Evolutionary conservation across 2,113 vertebrate species (phyloP).

Genomic region (Caracal caracal): DNA sequence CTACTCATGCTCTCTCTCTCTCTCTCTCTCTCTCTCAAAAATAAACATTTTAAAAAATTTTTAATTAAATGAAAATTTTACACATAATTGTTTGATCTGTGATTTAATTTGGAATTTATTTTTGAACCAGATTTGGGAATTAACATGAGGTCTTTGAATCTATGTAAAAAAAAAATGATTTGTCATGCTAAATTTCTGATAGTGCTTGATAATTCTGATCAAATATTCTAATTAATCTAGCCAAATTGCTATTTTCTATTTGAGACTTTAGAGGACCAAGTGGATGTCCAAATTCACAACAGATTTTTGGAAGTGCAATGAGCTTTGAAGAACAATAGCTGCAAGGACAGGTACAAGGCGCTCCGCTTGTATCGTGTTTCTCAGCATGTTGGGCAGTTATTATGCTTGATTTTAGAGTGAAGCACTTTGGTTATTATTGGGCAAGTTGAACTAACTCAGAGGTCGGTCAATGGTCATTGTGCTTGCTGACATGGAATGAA

Average conservation of each 20-base stretch:
- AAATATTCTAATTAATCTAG: not conserved
- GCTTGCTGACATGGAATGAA: conserved; percentile 24
- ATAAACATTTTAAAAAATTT: not conserved
- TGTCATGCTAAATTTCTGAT: not conserved
- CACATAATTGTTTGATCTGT: not conserved
- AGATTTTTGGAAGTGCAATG: conserved; percentile 39
- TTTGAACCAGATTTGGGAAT: not conserved
- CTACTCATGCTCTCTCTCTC: not conserved
- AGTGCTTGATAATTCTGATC: not conserved
- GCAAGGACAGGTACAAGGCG: not conserved
- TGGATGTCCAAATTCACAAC: not conserved
- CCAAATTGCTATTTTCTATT: not conserved
- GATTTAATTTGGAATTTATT: not conserved
- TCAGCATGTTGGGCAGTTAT: not conserved
- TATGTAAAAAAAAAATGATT: not conserved
- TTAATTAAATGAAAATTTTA: not conserved
- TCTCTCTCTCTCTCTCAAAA: not conserved
- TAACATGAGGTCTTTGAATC: not conserved
- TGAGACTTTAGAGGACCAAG: not conserved
- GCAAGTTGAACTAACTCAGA: not conserved
- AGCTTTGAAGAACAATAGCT: conserved; percentile 18
- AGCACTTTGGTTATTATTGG: conserved; percentile 19
- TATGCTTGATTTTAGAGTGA: not conserved
- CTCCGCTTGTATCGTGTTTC: not conserved
- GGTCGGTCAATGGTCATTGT: conserved; percentile 25